Conservation (phyloP, 2,888 invertebrate species). For the Timema podura region DNA sequence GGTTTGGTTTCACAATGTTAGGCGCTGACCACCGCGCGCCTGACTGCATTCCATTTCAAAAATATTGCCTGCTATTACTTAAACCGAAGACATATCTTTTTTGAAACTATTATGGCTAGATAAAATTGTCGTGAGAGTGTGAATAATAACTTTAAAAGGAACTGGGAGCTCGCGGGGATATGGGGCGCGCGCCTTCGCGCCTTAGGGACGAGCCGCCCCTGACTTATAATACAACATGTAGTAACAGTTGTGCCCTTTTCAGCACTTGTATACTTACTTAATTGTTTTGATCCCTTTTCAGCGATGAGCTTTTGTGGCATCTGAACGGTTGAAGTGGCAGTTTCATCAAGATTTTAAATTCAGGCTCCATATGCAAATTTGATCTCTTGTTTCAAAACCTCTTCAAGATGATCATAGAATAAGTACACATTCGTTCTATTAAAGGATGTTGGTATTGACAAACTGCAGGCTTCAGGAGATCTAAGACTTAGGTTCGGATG, state of each 20-base stretch:
- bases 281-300: conserved; percentile 31
- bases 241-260: conserved; percentile 40
- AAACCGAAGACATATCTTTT: too few relatives aligned
- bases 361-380: conserved; percentile 33
- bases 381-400: conserved; percentile 31
- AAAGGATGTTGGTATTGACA: conserved; percentile 29
- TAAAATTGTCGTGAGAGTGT: too few relatives aligned
- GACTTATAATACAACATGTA: conserved; percentile 37
- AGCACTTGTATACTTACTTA: conserved; percentile 39
- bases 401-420: conserved; percentile 37
- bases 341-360: conserved; percentile 32
- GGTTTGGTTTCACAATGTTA: too few relatives aligned
- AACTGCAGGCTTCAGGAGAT: conserved; percentile 17
- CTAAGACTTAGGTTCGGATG: conserved; percentile 11
- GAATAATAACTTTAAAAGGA: too few relatives aligned
- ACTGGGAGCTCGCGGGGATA: conserved; percentile 36
- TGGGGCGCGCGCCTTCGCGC: conserved; percentile 37
- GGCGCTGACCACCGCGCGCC: too few relatives aligned
- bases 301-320: conserved; percentile 32
- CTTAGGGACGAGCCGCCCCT: too few relatives aligned
- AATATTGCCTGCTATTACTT: too few relatives aligned
- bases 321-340: conserved; percentile 34
- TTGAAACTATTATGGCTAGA: too few relatives aligned
- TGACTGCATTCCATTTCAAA: too few relatives aligned
- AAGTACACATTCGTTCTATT: conserved; percentile 30